Base-by-base conservation (phyloP, 2,888 invertebrate genomes). In the Andrena trimmerana region DNA sequence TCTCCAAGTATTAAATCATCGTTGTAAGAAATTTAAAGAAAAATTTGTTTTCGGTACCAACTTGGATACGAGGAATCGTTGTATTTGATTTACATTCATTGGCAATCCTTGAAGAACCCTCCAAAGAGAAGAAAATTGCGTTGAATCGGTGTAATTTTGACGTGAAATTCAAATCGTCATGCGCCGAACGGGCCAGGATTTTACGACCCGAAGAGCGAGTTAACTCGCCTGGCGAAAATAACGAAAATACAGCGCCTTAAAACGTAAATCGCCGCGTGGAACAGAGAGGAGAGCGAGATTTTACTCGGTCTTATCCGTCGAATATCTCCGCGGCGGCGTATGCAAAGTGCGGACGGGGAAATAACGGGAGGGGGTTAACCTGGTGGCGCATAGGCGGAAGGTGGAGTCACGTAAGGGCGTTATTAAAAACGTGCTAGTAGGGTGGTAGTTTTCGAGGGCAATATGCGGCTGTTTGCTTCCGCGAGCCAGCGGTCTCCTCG, bases 381-480 rank as follows among this genome's bases (percentile, higher is more conserved):
- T 62, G 52, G 68, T 54, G 33, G 77, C 66, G 70, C 33, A 27
- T 13, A 71, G 62, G 79, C 62, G 60, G 36, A 60, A 73, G 63
- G 69, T 68, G 76, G 73, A 89, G 90, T 90, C 90, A 91, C 90
- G 91, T 90, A 90, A 89, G 90, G 86, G 88, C 86, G 89, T 92
- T 92, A 92, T 92, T 92, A 92, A 92, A 92, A 92, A 91, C 89
- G 88, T 90, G 87, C 84, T 81, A 86, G 88, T 84, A 83, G 89
- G 85, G 68, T 88, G 86, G 85, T 88, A 89, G 90, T 92, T 92
- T 91, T 91, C 86, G 87, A 87, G 89, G 87, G 89, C 90, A 92
- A 91, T 91, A 89, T 89, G 88, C 86, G 82, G 84, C 74, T 88
- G 88, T 89, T 90, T 89, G 87, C 87, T 86, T 83, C 81, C 78